Conservation (phyloP, 2,888 invertebrate genomes). For the Epinotia nisella region DNA sequence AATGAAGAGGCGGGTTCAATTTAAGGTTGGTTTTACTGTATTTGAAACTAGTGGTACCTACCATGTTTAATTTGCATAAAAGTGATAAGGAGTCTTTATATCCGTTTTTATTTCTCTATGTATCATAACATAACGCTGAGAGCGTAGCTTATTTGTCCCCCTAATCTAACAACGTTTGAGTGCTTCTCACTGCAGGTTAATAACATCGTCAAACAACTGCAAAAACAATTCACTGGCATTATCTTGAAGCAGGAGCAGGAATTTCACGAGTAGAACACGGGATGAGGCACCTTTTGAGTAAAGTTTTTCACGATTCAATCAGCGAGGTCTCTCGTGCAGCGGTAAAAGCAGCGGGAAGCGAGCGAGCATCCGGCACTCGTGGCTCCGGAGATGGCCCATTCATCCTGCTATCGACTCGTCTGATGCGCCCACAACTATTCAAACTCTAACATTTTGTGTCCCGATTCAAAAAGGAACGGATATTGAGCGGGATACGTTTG, state of each 20-base stretch:
- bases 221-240: neutral
- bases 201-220: neutral
- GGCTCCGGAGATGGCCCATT: constrained; percentile 72
- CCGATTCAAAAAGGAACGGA: constrained; percentile 49
- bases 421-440: constrained; percentile 47
- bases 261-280: neutral
- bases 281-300: constrained; percentile 16
- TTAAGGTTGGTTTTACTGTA: too few relatives aligned
- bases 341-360: constrained; percentile 64
- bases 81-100: too few relatives aligned
- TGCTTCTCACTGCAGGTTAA: neutral
- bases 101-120: too few relatives aligned
- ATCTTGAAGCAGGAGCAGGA: constrained; percentile 19
- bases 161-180: too few relatives aligned
- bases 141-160: too few relatives aligned
- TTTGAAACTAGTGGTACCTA: too few relatives aligned
- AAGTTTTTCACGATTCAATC: constrained; percentile 38
- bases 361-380: constrained; percentile 67
- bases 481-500: constrained; percentile 52
- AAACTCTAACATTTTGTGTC: constrained; percentile 51
- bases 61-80: too few relatives aligned
- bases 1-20: too few relatives aligned
- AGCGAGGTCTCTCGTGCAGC: constrained; percentile 49
- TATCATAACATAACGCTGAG: too few relatives aligned
- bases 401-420: constrained; percentile 66